Evolutionary conservation across 2,888 invertebrate genomes (phyloP).

Genomic region (Phlogophora meticulosa): DNA sequence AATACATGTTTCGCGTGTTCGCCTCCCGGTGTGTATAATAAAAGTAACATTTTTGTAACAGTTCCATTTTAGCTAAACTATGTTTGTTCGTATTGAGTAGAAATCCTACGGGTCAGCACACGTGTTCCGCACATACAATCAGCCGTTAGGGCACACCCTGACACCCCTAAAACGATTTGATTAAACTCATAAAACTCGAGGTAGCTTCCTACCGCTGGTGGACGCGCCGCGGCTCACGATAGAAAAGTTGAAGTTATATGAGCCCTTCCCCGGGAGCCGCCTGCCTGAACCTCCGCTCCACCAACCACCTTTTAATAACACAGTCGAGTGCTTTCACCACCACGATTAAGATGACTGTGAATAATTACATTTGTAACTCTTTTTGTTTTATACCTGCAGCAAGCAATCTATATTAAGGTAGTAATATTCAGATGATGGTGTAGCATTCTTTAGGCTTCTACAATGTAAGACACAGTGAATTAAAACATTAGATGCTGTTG

Average conservation of each 20-base stretch:
- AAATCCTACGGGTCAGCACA: conserved; percentile 80
- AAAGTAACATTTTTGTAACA: conserved; percentile 77
- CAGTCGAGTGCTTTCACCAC: conserved; percentile 85
- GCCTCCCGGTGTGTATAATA: conserved; percentile 72
- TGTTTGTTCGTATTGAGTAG: conserved; percentile 70
- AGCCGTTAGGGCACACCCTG: conserved; percentile 82
- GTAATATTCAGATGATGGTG: conserved; percentile 5
- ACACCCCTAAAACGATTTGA: conserved; percentile 88
- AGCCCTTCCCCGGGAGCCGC: conserved; percentile 78
- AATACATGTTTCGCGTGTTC: conserved; percentile 80
- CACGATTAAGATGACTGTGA: conserved; percentile 84
- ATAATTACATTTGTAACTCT: conserved; percentile 78
- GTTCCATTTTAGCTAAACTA: conserved; percentile 71
- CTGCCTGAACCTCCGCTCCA: conserved; percentile 73
- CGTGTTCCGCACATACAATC: conserved; percentile 84
- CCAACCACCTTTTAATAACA: conserved; percentile 87
- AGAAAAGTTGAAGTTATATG: conserved; percentile 81
- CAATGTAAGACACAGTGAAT: neutral
- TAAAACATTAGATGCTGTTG: neutral
- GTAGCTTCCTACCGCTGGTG: conserved; percentile 72
- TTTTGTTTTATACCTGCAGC: conserved; percentile 49
- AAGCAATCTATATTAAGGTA: conserved; percentile 22
- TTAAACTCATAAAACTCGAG: conserved; percentile 88
- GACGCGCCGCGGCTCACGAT: conserved; percentile 65
- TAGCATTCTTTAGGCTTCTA: neutral